Evolutionary conservation across 2,113 vertebrate genomes (phyloP).

Genomic region (Chrysemys picta): DNA sequence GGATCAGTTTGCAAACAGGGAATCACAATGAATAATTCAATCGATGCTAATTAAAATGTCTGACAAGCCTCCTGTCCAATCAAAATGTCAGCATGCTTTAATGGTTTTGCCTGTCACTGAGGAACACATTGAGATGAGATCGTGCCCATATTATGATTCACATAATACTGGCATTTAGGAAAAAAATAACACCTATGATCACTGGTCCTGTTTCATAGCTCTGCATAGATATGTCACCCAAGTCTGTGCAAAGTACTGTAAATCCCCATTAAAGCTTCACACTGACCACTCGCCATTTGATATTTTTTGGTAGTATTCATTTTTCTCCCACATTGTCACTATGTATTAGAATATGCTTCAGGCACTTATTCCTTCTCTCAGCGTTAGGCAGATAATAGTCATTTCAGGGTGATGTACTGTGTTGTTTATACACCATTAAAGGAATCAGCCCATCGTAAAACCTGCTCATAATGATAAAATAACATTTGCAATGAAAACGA

Average conservation of each 20-base stretch:
- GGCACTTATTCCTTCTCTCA: not conserved
- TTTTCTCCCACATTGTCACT: not conserved
- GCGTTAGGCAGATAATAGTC: not conserved
- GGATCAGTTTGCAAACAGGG: not conserved
- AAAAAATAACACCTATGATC: not conserved
- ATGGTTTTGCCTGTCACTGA: not conserved
- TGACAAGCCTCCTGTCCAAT: not conserved
- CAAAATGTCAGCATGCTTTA: not conserved
- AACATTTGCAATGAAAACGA: not conserved
- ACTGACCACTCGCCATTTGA: not conserved
- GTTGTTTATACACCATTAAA: not conserved
- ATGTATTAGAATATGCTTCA: not conserved
- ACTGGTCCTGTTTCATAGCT: not conserved
- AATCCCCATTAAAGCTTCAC: not conserved
- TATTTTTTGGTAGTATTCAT: not conserved
- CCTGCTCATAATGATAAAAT: not conserved
- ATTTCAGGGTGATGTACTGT: not conserved
- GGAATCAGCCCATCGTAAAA: not conserved
- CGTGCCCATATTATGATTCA: not conserved
- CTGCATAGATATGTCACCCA: not conserved
- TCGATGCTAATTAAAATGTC: not conserved
- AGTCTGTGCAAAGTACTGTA: not conserved
- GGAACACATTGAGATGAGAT: not conserved
- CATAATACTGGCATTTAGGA: not conserved
- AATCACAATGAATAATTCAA: not conserved